These are phyloP conservation scores for Pyrgus malvae DNA, from an alignment of 2,888 invertebrate genomes.

Conservation along the genomic window DNA sequence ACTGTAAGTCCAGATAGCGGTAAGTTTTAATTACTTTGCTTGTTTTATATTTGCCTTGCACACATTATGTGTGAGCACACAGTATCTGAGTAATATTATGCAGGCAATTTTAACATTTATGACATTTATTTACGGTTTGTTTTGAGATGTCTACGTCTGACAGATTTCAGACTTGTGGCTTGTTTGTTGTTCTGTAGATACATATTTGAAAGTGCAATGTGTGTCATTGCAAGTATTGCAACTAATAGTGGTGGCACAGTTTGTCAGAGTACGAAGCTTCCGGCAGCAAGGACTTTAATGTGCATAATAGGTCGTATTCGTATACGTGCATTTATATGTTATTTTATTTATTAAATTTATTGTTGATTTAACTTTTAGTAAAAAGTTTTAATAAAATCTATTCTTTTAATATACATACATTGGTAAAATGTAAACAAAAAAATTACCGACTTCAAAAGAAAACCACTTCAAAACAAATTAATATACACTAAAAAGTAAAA, in stretches of 20 bases:
- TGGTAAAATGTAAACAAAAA: too few species aligned
- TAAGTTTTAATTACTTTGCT: constrained; percentile 62
- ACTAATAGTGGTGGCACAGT: constrained; percentile 39
- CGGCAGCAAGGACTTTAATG: constrained; percentile 44
- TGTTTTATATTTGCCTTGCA: constrained; percentile 51
- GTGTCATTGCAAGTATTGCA: constrained; percentile 32
- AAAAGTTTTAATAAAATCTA: too few species aligned
- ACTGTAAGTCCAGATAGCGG: constrained; percentile 62
- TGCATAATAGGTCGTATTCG: constrained; percentile 43
- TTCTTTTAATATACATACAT: too few species aligned
- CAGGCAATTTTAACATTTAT: constrained; percentile 1
- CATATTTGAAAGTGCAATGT: constrained; percentile 33
- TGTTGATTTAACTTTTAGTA: too few species aligned
- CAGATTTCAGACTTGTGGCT: constrained; percentile 22
- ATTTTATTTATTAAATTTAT: too few species aligned
- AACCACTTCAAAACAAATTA: too few species aligned
- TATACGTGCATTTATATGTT: too few species aligned
- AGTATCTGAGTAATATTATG: background rate
- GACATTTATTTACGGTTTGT: constrained; percentile 4
- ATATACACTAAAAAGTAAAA: too few species aligned
- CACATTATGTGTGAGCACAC: constrained; percentile 26
- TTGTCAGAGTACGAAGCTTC: constrained; percentile 40
- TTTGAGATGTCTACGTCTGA: background rate
- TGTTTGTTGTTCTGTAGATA: constrained; percentile 15
- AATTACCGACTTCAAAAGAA: too few species aligned